Evolutionary conservation across 2,113 vertebrate species (phyloP).

Genomic region (Trinectes maculatus): DNA sequence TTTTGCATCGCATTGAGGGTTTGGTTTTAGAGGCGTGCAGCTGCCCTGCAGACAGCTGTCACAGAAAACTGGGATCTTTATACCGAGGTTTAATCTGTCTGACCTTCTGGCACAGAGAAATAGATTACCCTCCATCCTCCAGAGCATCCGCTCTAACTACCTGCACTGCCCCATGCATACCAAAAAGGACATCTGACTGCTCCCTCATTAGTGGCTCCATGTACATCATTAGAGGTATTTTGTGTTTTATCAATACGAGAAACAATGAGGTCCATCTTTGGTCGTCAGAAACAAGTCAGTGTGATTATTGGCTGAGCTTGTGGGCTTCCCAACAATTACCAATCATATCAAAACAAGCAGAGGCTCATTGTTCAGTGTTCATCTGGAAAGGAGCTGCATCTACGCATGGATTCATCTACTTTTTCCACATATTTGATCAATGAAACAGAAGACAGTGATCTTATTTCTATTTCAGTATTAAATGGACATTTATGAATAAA

Average conservation of each 20-base stretch:
- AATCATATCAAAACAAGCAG: slow-evolving; percentile 21
- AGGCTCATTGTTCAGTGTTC: slow-evolving; percentile 3
- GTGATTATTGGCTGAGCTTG: slow-evolving; percentile 28
- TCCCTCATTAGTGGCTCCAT: slow-evolving; percentile 46
- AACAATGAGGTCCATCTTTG: slow-evolving; percentile 16
- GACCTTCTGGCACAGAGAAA: slow-evolving; percentile 78
- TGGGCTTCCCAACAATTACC: slow-evolving; percentile 27
- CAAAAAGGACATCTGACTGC: slow-evolving; percentile 50
- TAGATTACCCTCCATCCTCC: slow-evolving; percentile 72
- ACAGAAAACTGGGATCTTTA: slow-evolving; percentile 75
- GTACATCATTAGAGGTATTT: slow-evolving; percentile 50
- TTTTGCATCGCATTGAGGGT: slow-evolving; percentile 80
- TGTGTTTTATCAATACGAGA: slow-evolving; percentile 35
- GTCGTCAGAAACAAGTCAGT: slow-evolving; percentile 36
- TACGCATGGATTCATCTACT: background rate
- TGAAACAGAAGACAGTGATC: background rate
- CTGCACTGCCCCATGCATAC: slow-evolving; percentile 58
- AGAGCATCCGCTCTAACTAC: slow-evolving; percentile 56
- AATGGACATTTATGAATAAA: background rate
- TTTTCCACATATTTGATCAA: slow-evolving; percentile 7
- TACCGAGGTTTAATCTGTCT: slow-evolving; percentile 77
- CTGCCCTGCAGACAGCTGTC: slow-evolving; percentile 75
- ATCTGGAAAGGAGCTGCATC: background rate
- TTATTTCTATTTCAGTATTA: background rate
- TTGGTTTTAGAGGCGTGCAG: slow-evolving; percentile 63